Base-by-base conservation (phyloP, 2,888 invertebrate species). In the Phengaris alcon region DNA sequence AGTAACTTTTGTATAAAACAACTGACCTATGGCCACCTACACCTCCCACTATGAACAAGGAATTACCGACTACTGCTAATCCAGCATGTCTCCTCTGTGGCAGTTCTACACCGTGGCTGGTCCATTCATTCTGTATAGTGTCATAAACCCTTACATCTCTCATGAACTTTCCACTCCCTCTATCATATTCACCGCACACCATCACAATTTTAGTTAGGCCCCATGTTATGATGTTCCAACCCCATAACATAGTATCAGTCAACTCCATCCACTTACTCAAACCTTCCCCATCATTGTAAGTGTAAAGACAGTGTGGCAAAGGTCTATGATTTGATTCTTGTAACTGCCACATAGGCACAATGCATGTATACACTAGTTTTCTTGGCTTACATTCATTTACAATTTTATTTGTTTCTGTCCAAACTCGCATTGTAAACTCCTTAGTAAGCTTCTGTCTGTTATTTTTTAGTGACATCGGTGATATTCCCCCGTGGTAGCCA, bases 11-110 rank as follows among this genome's bases (percentile, higher is more conserved):
- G 15, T 22, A 10, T 9, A 73, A 78, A 75, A 77, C 52, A 80
- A 88, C 90, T 83, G 79, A 93, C 93, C 93, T 90, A 85, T 85
- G 93, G 77, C 84, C 87, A 83, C 93, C 93, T 79, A 93, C 88
- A 7, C 93, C 93, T 78, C 93, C 92, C 75, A 91, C 81, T 59
- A 92, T 81, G 77, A 82, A 92, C 64, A 93, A 77, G 5, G 80
- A 83, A 78, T 93, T 87, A 13, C 84, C 86, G 15, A 87, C 54
- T 7, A 90, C 81, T 2, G 85, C 84, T 5, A 90, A 82, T 5
- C 91, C 90, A 6, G 85, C 86, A 78, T 93, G 93, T 74, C 93
- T 85, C 15, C 90, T 79, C 0, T 81, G 73, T 0, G 93, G 92
- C 75, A 93, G 78, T 51, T 85, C 76, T 0, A 88, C 90, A 48